Percentiles rank a stretch among this genome's conserved stretches.
These are phyloP conservation scores for Carlito syrichta DNA, from an alignment of 2,113 vertebrate genomes.

Conservation along the genomic window DNA sequence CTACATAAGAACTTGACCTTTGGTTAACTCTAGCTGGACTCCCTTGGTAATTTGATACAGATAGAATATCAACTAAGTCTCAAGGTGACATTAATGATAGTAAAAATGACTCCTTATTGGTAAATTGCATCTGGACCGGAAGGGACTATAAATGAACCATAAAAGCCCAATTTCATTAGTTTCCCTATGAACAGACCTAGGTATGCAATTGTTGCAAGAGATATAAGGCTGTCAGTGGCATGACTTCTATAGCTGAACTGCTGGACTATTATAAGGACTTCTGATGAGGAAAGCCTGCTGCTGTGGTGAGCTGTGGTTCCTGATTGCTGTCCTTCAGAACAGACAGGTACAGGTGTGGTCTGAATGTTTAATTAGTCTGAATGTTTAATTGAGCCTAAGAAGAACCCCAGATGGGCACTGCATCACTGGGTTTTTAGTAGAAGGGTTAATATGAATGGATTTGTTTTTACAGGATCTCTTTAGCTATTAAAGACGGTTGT, in stretches of 20 bases:
- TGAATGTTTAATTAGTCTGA: too few relatives aligned
- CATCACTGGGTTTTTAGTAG: not conserved
- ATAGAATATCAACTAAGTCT: not conserved
- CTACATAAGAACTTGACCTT: not conserved
- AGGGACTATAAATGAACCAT: not conserved
- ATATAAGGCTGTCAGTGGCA: not conserved
- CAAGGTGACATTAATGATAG: not conserved
- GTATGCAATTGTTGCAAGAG: not conserved
- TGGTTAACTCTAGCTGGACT: not conserved
- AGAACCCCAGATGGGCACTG: rapidly evolving
- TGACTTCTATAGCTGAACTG: not conserved
- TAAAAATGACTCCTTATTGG: not conserved
- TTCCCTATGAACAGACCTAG: not conserved
- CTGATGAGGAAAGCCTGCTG: not conserved
- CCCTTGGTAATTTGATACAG: not conserved
- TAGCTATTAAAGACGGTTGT: not conserved
- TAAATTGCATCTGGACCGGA: not conserved
- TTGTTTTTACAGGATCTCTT: not conserved
- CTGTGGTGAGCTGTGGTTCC: not conserved
- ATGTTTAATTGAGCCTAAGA: not conserved
- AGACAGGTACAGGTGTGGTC: not conserved
- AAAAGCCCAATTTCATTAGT: not conserved
- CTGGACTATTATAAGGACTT: not conserved
- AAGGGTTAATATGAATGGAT: not conserved
- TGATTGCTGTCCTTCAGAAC: not conserved